A percentile compares a stretch with the other conserved stretches of the same genome.
phyloP scores from a whole-genome alignment of 2,113 vertebrate species.

The Ascaphus truei region DNA sequence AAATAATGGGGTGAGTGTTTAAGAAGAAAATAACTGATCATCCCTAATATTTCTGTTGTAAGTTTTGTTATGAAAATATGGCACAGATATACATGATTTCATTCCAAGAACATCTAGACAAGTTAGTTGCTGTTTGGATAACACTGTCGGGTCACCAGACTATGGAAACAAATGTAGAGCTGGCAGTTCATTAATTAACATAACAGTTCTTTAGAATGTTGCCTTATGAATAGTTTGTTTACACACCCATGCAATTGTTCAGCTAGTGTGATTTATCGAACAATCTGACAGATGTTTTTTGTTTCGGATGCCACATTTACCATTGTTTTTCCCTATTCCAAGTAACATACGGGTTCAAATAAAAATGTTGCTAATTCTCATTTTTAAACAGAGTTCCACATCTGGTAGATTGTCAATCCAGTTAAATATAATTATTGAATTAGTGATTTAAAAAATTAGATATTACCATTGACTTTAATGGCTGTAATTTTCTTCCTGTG shows the following conservation, averaged over 20 bases:
- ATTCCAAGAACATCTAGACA: neutral
- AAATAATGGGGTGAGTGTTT: too few relatives aligned
- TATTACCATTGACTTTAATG: too few relatives aligned
- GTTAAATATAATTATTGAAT: too few relatives aligned
- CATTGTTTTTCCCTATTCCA: too few relatives aligned
- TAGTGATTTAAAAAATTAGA: too few relatives aligned
- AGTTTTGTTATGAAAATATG: neutral
- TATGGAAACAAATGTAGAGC: neutral
- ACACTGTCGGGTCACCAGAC: neutral
- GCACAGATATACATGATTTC: neutral
- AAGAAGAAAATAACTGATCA: neutral
- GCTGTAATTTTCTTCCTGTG: too few relatives aligned
- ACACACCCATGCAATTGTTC: neutral
- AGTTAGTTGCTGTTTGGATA: conserved; percentile 9
- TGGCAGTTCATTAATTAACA: neutral
- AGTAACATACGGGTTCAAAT: too few relatives aligned
- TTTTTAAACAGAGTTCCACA: too few relatives aligned
- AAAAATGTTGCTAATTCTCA: too few relatives aligned
- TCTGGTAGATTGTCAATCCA: too few relatives aligned
- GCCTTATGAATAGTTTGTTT: neutral
- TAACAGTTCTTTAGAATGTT: neutral
- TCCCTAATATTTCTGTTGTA: neutral
- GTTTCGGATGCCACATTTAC: too few relatives aligned
- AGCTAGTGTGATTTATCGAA: neutral
- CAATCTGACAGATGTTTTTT: neutral